Evolutionary conservation across 2,113 vertebrate species (phyloP).

Genomic region (Petaurus breviceps): DNA sequence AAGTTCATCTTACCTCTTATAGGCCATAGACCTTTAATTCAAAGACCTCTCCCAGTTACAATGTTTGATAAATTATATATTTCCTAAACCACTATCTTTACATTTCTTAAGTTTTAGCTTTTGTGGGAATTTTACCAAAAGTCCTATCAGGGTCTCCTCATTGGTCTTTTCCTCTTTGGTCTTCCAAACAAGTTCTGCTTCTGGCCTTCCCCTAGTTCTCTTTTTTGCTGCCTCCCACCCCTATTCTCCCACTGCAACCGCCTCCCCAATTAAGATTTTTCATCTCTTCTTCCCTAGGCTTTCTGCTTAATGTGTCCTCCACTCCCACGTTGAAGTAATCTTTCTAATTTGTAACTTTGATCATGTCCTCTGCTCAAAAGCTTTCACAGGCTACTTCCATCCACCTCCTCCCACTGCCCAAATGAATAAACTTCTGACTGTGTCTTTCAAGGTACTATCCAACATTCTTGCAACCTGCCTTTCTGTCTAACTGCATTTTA

Average conservation of each 20-base stretch:
- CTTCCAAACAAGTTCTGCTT: background rate
- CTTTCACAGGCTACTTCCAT: background rate
- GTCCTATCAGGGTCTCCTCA: background rate
- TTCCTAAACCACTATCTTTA: background rate
- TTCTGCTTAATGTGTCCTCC: background rate
- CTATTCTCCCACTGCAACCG: background rate
- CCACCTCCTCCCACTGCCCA: background rate
- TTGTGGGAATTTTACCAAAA: background rate
- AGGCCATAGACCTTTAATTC: background rate
- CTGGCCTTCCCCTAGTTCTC: background rate
- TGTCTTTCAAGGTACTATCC: background rate
- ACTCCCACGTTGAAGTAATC: background rate
- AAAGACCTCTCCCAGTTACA: background rate
- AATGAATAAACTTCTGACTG: background rate
- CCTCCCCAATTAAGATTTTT: too few species aligned
- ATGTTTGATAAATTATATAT: background rate
- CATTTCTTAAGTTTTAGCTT: background rate
- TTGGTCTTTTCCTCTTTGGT: background rate
- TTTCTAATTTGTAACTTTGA: background rate
- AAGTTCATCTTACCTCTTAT: background rate
- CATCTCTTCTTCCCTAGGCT: fast-evolving
- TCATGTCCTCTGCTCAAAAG: background rate
- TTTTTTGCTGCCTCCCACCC: fast-evolving
- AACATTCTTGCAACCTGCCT: background rate
- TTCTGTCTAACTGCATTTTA: background rate